Conservation (phyloP, 2,888 invertebrate species). For the Drosophila borealis region DNA sequence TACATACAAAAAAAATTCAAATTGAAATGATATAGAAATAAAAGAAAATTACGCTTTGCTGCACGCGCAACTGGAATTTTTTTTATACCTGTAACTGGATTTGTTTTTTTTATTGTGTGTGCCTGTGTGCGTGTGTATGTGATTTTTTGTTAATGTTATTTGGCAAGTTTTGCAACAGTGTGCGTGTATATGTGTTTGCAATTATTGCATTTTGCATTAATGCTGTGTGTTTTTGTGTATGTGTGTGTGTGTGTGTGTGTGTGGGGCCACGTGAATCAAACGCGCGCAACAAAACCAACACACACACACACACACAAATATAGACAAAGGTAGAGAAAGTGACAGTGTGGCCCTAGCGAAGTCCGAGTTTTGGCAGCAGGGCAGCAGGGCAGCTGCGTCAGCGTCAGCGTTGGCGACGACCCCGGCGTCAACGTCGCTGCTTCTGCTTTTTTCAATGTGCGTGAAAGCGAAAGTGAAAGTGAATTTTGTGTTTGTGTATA, state of each 20-base stretch:
- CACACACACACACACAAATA: slow-evolving; percentile 4
- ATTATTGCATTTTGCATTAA: slow-evolving; percentile 47
- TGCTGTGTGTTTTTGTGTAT: slow-evolving; percentile 18
- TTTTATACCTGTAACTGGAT: slow-evolving; percentile 26
- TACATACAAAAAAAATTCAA: slow-evolving; percentile 1
- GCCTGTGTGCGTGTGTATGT: slow-evolving; percentile 4
- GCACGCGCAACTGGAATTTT: slow-evolving; percentile 18
- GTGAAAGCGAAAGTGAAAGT: slow-evolving; percentile 61
- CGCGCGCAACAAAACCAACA: slow-evolving; percentile 64
- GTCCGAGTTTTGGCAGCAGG: slow-evolving; percentile 29
- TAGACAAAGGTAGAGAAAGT: slow-evolving; percentile 54
- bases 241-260: slow-evolving; percentile 34
- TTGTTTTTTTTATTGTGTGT: slow-evolving; percentile 2
- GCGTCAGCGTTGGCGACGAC: not conserved
- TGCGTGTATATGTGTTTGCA: slow-evolving; percentile 38
- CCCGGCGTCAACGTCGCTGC: slow-evolving; percentile 2
- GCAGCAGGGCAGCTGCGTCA: slow-evolving; percentile 26
- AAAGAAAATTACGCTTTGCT: slow-evolving; percentile 15
- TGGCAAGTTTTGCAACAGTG: slow-evolving; percentile 26
- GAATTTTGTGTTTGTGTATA: slow-evolving; percentile 29
- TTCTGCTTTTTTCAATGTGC: slow-evolving; percentile 34
- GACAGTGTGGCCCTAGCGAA: slow-evolving; percentile 53
- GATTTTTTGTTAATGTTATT: slow-evolving; percentile 19
- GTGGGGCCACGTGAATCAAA: slow-evolving; percentile 74
- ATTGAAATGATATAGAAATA: not conserved